Percentiles rank a stretch among this genome's conserved stretches.
Conservation (phyloP, 1,140 invertebrate species). For the Hylaeus anthracinus region DNA sequence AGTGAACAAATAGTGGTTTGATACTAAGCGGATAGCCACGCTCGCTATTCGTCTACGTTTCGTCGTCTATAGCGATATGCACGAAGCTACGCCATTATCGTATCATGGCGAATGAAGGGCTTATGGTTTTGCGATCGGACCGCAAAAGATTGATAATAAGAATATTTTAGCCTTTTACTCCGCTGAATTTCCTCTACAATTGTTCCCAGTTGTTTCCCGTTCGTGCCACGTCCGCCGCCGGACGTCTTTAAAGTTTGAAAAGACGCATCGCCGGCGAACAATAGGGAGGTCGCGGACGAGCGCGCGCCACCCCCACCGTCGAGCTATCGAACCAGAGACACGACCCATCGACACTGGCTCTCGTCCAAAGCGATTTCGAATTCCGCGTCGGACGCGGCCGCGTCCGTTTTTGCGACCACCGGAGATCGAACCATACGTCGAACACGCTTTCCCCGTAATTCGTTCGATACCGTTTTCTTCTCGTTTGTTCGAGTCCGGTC, state of each 20-base stretch:
- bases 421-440: slow-evolving; percentile 57
- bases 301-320: neutral
- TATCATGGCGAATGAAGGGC: too few species aligned
- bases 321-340: slow-evolving; percentile 15
- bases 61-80: too few species aligned
- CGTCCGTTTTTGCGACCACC: slow-evolving; percentile 6
- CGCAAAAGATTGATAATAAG: too few species aligned
- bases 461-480: slow-evolving; percentile 49
- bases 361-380: slow-evolving; percentile 68
- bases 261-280: slow-evolving; percentile 49
- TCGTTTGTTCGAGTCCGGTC: slow-evolving; percentile 6
- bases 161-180: neutral
- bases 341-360: slow-evolving; percentile 46
- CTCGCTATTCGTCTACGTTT: too few species aligned
- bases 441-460: slow-evolving; percentile 49
- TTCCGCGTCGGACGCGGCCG: slow-evolving; percentile 48
- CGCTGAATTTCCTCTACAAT: slow-evolving; percentile 1
- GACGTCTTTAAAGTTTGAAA: slow-evolving; percentile 48
- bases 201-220: neutral
- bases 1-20: too few species aligned
- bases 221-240: slow-evolving; percentile 10
- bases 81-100: too few species aligned
- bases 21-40: too few species aligned
- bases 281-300: slow-evolving; percentile 24
- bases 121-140: too few species aligned